Percentiles rank a stretch among this genome's conserved stretches.
Evolutionary conservation across 2,797 vertebrate species (phyloP).

Genomic region (Paratrypauchen microcephalus): DNA sequence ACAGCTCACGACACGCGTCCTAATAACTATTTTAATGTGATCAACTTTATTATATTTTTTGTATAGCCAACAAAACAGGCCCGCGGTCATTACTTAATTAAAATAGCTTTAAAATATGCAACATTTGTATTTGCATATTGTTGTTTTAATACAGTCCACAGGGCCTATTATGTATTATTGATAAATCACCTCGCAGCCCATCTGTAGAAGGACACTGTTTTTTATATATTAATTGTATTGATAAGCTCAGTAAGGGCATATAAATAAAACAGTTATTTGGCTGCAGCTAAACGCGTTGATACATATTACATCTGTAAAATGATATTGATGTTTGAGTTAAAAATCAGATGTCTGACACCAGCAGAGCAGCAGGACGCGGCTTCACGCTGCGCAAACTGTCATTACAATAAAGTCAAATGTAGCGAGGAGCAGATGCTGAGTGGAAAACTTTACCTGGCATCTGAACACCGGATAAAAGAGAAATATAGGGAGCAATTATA

Average conservation of each 20-base stretch:
- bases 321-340: conserved; percentile 28
- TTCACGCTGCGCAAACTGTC: conserved; percentile 29
- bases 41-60: not conserved
- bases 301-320: conserved; percentile 28
- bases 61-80: not conserved
- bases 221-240: conserved; percentile 1
- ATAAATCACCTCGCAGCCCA: conserved; percentile 7
- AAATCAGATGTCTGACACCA: conserved; percentile 17
- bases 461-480: conserved; percentile 7
- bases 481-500: conserved; percentile 14
- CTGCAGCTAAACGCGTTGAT: conserved; percentile 21
- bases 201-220: conserved; percentile 5
- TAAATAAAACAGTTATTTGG: conserved; percentile 38
- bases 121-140: conserved; percentile 6
- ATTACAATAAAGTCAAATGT: conserved; percentile 28
- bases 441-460: conserved; percentile 4
- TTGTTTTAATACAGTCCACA: conserved; percentile 3
- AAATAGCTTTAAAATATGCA: conserved; percentile 6
- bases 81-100: conserved; percentile 1
- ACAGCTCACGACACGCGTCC: not conserved
- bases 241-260: conserved; percentile 15
- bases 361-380: conserved; percentile 31
- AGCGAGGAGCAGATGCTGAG: conserved; percentile 8
- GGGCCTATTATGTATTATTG: not conserved
- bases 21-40: not conserved